These are phyloP conservation scores for Andrena haemorrhoa DNA, from an alignment of 2,888 invertebrate species.

Conservation along the genomic window DNA sequence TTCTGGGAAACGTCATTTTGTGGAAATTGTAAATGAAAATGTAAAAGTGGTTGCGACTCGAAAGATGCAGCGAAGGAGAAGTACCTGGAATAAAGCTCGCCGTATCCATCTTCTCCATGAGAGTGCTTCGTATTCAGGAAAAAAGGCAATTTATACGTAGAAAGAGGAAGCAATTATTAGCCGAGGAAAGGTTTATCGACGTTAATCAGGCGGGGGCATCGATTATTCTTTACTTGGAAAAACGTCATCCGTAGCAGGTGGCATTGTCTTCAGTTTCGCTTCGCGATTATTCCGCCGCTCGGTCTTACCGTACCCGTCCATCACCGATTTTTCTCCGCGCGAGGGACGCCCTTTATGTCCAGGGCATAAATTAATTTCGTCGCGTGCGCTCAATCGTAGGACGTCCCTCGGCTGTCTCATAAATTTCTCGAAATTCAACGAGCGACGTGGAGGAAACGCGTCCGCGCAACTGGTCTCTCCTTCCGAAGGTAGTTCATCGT, in stretches of 20 bases:
- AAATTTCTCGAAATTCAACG: slow-evolving; percentile 53
- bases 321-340: slow-evolving; percentile 33
- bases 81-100: too few species aligned
- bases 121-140: too few species aligned
- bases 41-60: too few species aligned
- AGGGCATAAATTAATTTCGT: slow-evolving; percentile 61
- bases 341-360: slow-evolving; percentile 6
- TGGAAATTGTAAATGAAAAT: too few species aligned
- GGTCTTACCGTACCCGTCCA: slow-evolving; percentile 28
- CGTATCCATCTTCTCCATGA: too few species aligned
- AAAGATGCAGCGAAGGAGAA: too few species aligned
- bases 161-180: neutral
- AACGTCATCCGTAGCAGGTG: neutral
- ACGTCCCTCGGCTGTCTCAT: slow-evolving; percentile 47
- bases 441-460: slow-evolving; percentile 50
- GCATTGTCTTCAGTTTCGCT: neutral
- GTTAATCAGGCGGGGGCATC: neutral
- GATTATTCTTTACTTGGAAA: neutral
- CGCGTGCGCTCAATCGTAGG: slow-evolving; percentile 53
- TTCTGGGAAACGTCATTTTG: neutral
- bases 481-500: slow-evolving; percentile 68
- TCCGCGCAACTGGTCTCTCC: slow-evolving; percentile 37
- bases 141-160: too few species aligned
- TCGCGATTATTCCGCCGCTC: neutral
- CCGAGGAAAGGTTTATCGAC: slow-evolving; percentile 1